Conservation (phyloP, 2,888 invertebrate species). For the Hedychridium roseum region DNA sequence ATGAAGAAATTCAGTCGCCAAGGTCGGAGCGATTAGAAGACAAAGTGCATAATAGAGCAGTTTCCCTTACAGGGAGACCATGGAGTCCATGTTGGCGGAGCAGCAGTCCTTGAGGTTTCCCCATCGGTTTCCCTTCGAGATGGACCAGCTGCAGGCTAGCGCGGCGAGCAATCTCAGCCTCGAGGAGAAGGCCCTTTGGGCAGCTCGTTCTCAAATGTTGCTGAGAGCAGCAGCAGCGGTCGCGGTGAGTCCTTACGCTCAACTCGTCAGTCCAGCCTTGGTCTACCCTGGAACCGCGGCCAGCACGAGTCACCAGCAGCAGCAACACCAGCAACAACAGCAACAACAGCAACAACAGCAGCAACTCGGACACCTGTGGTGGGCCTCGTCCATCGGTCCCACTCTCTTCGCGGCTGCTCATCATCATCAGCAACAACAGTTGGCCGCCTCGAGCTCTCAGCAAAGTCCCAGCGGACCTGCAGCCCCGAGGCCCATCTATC, state of each 20-base stretch:
- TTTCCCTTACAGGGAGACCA: constrained; percentile 78
- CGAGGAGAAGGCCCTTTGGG: constrained; percentile 81
- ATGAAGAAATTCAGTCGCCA: neutral
- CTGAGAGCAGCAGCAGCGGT: constrained; percentile 75
- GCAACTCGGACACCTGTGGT: constrained; percentile 55
- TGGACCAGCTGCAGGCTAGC: constrained; percentile 67
- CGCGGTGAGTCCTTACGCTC: constrained; percentile 67
- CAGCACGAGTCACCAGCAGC: constrained; percentile 50
- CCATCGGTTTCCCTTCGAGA: constrained; percentile 76
- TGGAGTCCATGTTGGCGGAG: constrained; percentile 88
- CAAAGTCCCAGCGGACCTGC: constrained; percentile 48
- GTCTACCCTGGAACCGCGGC: constrained; percentile 63
- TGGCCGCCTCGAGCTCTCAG: constrained; percentile 65
- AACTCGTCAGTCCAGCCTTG: constrained; percentile 62
- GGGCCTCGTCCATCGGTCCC: constrained; percentile 59
- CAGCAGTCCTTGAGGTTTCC: constrained; percentile 84
- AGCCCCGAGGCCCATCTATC: constrained; percentile 58
- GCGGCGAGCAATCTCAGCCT: constrained; percentile 76
- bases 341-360: constrained; percentile 51
- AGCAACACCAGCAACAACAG: constrained; percentile 46
- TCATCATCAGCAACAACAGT: constrained; percentile 69
- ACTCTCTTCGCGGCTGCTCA: constrained; percentile 66
- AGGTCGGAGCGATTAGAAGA: constrained; percentile 3
- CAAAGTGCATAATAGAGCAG: constrained; percentile 56
- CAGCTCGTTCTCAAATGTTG: constrained; percentile 79